These are phyloP conservation scores for Drosophila pegasa DNA, from an alignment of 2,888 invertebrate genomes.

Conservation along the genomic window DNA sequence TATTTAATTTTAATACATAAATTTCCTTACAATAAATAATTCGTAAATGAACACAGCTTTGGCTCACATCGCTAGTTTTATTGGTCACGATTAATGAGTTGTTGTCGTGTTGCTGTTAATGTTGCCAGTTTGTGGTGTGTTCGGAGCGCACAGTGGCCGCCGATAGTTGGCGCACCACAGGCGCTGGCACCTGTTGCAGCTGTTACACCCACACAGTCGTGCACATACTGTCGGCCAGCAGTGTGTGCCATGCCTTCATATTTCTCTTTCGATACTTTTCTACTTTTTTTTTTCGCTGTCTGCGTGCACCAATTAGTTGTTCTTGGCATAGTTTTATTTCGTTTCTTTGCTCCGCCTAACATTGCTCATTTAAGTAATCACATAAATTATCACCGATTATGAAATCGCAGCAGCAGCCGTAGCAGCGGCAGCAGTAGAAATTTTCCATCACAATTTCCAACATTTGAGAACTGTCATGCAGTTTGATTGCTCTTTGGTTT, in stretches of 20 bases:
- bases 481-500: slow-evolving; percentile 1
- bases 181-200: slow-evolving; percentile 58
- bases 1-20: background rate
- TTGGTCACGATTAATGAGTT: slow-evolving; percentile 53
- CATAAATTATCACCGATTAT: slow-evolving; percentile 69
- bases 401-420: slow-evolving; percentile 49
- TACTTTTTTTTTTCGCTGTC: slow-evolving; percentile 14
- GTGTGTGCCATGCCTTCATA: slow-evolving; percentile 29
- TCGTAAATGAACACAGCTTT: background rate
- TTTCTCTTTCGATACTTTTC: slow-evolving; percentile 21
- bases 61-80: slow-evolving; percentile 30
- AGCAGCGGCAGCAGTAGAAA: slow-evolving; percentile 24
- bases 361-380: slow-evolving; percentile 75
- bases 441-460: slow-evolving; percentile 29
- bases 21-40: slow-evolving; percentile 2
- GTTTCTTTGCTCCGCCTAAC: slow-evolving; percentile 44
- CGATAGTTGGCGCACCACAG: slow-evolving; percentile 30
- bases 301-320: slow-evolving; percentile 68
- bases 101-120: slow-evolving; percentile 56
- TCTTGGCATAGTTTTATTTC: slow-evolving; percentile 71
- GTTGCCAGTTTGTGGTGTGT: slow-evolving; percentile 47
- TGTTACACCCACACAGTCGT: slow-evolving; percentile 21
- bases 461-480: slow-evolving; percentile 25
- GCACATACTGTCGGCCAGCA: slow-evolving; percentile 27
- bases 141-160: slow-evolving; percentile 34